Conservation (phyloP, 2,113 vertebrate genomes). For the Albula glossodonta region DNA sequence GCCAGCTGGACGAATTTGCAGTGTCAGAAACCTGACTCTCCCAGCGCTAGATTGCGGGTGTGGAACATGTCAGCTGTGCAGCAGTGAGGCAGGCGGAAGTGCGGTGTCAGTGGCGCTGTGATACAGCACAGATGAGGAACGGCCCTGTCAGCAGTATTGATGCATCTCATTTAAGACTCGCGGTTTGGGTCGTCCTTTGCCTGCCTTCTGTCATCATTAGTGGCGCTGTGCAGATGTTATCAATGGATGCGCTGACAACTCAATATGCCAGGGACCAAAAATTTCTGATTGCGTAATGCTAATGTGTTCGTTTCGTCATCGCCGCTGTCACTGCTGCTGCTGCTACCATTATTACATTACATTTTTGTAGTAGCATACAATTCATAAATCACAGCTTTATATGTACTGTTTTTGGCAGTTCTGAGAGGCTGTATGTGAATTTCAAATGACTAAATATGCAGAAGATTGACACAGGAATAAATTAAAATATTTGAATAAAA, state of each 20-base stretch:
- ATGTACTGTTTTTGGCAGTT: neutral
- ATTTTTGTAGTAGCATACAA: neutral
- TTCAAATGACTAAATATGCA: neutral
- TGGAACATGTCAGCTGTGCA: neutral
- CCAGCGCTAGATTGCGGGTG: neutral
- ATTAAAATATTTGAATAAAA: neutral
- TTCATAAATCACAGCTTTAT: neutral
- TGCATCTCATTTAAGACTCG: neutral
- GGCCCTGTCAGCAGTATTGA: neutral
- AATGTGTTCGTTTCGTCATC: neutral
- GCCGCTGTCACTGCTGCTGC: neutral
- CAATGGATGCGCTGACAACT: neutral
- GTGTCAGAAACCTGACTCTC: too few species aligned
- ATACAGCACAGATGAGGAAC: neutral
- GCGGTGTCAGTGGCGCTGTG: neutral
- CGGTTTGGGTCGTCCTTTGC: neutral
- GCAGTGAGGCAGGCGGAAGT: neutral
- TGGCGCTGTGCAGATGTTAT: neutral
- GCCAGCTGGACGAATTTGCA: too few species aligned
- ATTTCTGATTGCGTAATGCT: neutral
- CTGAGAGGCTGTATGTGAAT: neutral
- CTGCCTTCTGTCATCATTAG: conserved; percentile 2
- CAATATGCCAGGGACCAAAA: neutral
- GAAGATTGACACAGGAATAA: neutral
- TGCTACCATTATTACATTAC: neutral